A percentile compares a stretch with the other conserved stretches of the same genome.
Conservation (phyloP, 2,113 vertebrate species). For the Mobula hypostoma region DNA sequence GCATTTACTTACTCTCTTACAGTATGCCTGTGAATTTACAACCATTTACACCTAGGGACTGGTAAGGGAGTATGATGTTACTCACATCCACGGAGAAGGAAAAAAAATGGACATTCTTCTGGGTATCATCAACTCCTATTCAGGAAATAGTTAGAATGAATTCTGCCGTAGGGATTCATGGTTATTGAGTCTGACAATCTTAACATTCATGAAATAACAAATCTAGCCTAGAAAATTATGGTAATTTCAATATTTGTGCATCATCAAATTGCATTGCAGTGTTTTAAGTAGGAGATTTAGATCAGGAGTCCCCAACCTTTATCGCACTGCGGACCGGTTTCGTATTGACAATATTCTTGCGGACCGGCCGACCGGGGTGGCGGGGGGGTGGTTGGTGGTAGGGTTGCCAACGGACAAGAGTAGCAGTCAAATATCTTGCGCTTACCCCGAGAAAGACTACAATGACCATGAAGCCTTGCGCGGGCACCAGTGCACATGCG, state of each 20-base stretch:
- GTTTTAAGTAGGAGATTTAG: neutral
- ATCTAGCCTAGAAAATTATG: neutral
- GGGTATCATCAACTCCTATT: too few relatives aligned
- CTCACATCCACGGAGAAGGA: neutral
- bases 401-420: too few relatives aligned
- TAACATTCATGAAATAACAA: neutral
- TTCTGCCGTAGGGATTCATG: neutral
- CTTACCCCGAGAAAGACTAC: too few relatives aligned
- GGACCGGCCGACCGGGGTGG: too few relatives aligned
- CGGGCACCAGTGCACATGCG: too few relatives aligned
- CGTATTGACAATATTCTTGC: too few relatives aligned
- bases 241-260: neutral
- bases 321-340: too few relatives aligned
- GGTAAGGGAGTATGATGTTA: neutral
- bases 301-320: too few relatives aligned
- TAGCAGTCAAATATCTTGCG: too few relatives aligned
- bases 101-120: neutral
- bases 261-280: neutral
- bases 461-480: too few relatives aligned
- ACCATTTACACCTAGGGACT: neutral
- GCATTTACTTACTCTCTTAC: neutral
- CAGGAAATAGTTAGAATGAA: neutral
- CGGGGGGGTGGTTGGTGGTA: too few relatives aligned
- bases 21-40: neutral
- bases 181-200: neutral